phyloP scores from a whole-genome alignment of 30 jellyfish, hydroid and myxozoan species.

The Nemopilema nomurai region DNA sequence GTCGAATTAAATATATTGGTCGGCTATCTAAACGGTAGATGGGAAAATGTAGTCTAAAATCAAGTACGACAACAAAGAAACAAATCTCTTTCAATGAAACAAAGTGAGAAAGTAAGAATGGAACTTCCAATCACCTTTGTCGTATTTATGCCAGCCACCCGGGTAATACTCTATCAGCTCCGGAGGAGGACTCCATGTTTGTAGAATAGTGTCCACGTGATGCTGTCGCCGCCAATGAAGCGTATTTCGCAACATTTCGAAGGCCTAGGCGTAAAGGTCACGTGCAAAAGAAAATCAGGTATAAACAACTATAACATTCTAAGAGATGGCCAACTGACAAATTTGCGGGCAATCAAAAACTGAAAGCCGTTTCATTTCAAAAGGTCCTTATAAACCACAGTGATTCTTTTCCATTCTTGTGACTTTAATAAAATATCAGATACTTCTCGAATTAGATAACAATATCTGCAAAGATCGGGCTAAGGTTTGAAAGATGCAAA shows the following conservation, averaged over 20 bases:
- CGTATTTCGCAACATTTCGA: slow-evolving; percentile 88
- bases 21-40: slow-evolving; percentile 79
- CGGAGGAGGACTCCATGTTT: slow-evolving; percentile 98
- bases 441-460: no score
- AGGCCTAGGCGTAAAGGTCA: slow-evolving; percentile 70
- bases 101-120: neutral
- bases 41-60: neutral
- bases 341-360: no score
- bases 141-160: slow-evolving; percentile 98
- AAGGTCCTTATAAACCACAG: no score
- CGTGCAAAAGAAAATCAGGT: no score
- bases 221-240: slow-evolving; percentile 99
- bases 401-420: no score
- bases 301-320: no score
- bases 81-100: neutral
- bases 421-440: no score
- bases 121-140: slow-evolving; percentile 69
- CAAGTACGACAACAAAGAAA: no score
- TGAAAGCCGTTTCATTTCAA: no score
- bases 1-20: slow-evolving; percentile 92
- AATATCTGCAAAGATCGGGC: no score
- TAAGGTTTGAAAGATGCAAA: no score
- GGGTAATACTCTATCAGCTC: slow-evolving; percentile 88
- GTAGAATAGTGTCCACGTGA: slow-evolving; percentile 93
- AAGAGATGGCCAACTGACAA: no score